Conservation (phyloP, 2,113 vertebrate genomes). For the Lophochroa leadbeateri region DNA sequence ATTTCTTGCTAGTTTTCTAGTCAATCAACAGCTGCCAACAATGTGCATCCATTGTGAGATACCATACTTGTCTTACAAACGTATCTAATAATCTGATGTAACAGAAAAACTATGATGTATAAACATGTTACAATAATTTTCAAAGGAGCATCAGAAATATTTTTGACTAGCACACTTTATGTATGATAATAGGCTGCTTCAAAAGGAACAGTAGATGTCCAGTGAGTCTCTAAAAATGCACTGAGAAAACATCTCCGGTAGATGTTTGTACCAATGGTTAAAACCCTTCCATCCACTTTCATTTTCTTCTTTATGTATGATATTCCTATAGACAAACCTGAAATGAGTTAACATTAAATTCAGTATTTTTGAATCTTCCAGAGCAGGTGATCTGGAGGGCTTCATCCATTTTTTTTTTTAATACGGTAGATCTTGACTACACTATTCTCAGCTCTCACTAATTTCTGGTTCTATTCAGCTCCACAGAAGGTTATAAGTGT, state of each 20-base stretch:
- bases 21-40: neutral
- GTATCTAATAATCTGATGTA: neutral
- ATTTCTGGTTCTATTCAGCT: neutral
- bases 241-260: neutral
- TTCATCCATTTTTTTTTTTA: neutral
- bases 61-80: neutral
- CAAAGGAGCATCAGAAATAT: neutral
- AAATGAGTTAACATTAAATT: slow-evolving; percentile 2
- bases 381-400: neutral
- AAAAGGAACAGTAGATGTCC: neutral
- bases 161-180: neutral
- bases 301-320: neutral
- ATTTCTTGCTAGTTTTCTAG: neutral
- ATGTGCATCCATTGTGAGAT: neutral
- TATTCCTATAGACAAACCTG: neutral
- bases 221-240: neutral
- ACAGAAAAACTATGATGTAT: neutral
- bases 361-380: neutral
- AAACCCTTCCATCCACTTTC: neutral
- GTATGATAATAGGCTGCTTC: neutral
- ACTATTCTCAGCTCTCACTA: neutral
- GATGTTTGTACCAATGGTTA: neutral
- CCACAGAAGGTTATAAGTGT: neutral
- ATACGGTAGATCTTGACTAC: neutral
- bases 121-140: neutral